Evolutionary conservation across 2,888 invertebrate genomes (phyloP), one percentile per base, ranked within the genome.

Genomic region (Tridacna gigas): DNA sequence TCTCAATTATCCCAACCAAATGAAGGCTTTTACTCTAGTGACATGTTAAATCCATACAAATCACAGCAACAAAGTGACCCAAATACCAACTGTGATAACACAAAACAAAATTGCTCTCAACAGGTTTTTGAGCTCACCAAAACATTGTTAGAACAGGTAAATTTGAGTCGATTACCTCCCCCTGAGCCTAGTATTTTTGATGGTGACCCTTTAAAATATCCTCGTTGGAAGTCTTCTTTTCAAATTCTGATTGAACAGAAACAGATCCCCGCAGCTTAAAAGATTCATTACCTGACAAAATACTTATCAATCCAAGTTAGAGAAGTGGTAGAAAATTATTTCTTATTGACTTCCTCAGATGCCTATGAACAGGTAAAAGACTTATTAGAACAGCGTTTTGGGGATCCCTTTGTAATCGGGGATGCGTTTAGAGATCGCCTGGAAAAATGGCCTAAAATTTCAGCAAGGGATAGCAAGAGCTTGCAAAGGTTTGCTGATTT

Each of bases 371-470:
- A 81, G 15, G 88, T 88, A 12, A 71, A 76, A 45, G 71, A 65
- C 20, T 5, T 86, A 47, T 77, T 88, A 15, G 79, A 86, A 13
- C 73, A 86, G 66, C 51, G 86, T n/a, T 88, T 78, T 75, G 86
- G 88, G 9, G 74, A 84, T 47, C 83, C 82, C 25, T 87, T 85
- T 74, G 66, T 83, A 0, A 71, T 88, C 2, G 69, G 74, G 22
- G 25, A 65, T n/a, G 65, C n/a, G n/a, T 65, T 65, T n/a, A 65
- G 25, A 65, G 65, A 65, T 65, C 25, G 65, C 15, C 25, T 87
- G 22, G 87, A 85, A 25, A 47, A 26, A n/a, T 86, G 86, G 88
- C 86, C 86, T 1, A 76, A 80, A 56, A 80, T 83, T 45, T 7
- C 28, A 18, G 5, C 76, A 20, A 67, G 73, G 51, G 80, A 80